These are phyloP conservation scores for Rafetus swinhoei DNA, from an alignment of 2,113 vertebrate genomes.

Conservation along the genomic window DNA sequence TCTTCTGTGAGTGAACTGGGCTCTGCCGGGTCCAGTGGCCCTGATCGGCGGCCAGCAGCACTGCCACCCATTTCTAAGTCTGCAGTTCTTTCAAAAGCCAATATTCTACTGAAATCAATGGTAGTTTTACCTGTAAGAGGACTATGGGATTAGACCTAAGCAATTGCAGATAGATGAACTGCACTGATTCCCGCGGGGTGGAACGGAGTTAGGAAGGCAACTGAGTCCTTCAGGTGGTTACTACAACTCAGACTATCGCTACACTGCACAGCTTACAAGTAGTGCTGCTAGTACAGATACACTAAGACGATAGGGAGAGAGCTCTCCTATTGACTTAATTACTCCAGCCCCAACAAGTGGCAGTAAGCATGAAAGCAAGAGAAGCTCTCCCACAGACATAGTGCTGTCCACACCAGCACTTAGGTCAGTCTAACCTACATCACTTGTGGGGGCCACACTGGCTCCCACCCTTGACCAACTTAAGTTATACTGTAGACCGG, in stretches of 20 bases:
- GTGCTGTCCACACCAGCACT: not conserved
- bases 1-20: no score
- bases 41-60: no score
- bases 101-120: not conserved
- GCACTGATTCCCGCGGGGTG: not conserved
- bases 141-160: not conserved
- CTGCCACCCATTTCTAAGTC: not conserved
- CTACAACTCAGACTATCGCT: not conserved
- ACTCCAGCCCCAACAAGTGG: not conserved
- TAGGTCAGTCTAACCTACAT: not conserved
- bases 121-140: not conserved
- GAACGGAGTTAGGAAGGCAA: not conserved
- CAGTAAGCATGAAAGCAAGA: not conserved
- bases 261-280: no score
- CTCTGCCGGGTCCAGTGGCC: no score
- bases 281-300: no score
- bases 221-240: not conserved
- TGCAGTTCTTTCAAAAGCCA: not conserved
- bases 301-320: not conserved
- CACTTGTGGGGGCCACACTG: not conserved
- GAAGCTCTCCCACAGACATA: not conserved
- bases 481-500: not conserved
- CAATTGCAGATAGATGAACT: not conserved
- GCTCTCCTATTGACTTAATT: not conserved
- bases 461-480: not conserved